Evolutionary conservation across 2,888 invertebrate genomes (phyloP), one percentile per base, ranked within the genome.

Genomic region (Phaonia tiefii): DNA sequence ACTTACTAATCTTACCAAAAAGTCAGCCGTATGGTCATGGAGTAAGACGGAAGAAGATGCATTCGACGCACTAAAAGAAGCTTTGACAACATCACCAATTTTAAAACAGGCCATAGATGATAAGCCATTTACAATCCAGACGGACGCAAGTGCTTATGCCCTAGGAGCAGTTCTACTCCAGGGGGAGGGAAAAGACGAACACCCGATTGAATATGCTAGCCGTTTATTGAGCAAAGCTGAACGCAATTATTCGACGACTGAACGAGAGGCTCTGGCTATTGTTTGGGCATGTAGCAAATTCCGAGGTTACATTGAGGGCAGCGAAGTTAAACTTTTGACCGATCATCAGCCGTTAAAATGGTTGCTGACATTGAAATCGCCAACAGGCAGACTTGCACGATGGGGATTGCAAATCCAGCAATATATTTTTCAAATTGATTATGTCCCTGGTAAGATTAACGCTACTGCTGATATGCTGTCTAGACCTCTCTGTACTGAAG

Each of bases 341-440:
- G 80, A 89, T 58, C 79, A 79, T 39, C n/a, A n/a, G n/a, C 75
- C 91, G 0, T 84, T 92, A 25, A 89, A 90, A 86, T 92, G 91
- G 90, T 80, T 31, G 3, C 8, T 31, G 4, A 31, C 4, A 3
- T 31, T 31, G 8, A 31, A 31, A 31, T 5, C 4, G 3, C 31
- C 31, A 3, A 8, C 31, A 31, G 31, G 8, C 8, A 3, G 31
- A 5, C 31, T 31, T 31, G 31, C 31, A 5, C 3, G 31, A 31
- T 31, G 31, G 31, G 31, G 4, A 31, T 31, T 31, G 8, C 31
- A 31, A 3, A 5, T 31, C 4, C 31, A 31, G 8, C 3, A 5
- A 8, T 31, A 31, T 8, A 5, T 5, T 8, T 5, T 31, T 5
- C 3, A 3, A 31, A 5, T 3, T 31, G 31, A 8, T 8, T 5